These are phyloP conservation scores for Megaceryle alcyon DNA, from an alignment of 2,797 vertebrate genomes.

Conservation along the genomic window DNA sequence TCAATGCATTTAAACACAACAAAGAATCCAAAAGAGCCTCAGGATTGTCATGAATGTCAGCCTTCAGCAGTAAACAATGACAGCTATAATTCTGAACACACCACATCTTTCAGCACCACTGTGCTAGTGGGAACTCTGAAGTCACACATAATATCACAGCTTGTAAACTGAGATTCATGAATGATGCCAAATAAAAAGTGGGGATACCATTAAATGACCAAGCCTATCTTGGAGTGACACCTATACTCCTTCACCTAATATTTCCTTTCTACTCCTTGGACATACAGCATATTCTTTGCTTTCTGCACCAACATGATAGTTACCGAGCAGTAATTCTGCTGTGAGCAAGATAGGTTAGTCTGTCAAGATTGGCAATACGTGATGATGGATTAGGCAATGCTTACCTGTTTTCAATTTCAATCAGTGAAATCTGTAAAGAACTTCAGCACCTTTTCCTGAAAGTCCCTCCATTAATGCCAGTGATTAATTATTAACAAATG, in stretches of 20 bases:
- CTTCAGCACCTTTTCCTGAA: constrained; percentile 22
- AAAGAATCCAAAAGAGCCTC: not conserved
- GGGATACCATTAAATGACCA: not conserved
- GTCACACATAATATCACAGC: not conserved
- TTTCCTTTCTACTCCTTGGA: not conserved
- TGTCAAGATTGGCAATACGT: not conserved
- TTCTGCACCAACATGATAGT: not conserved
- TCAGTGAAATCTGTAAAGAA: constrained; percentile 13
- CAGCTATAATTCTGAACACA: not conserved
- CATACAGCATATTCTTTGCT: not conserved
- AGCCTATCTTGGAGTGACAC: not conserved
- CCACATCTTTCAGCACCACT: not conserved
- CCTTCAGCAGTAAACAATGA: not conserved
- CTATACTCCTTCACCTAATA: not conserved
- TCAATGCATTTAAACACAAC: not conserved
- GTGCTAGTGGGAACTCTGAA: not conserved
- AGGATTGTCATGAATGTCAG: not conserved
- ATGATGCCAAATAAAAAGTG: not conserved
- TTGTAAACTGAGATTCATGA: not conserved
- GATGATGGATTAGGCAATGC: constrained; percentile 24
- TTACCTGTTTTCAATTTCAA: not conserved
- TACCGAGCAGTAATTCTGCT: not conserved
- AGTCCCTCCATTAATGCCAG: not conserved
- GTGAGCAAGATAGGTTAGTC: not conserved
- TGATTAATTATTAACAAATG: constrained; percentile 54